A percentile compares a stretch with the other conserved stretches of the same genome.
phyloP scores from a whole-genome alignment of 1,140 invertebrate genomes.

The Pogonomyrmex barbatus region DNA sequence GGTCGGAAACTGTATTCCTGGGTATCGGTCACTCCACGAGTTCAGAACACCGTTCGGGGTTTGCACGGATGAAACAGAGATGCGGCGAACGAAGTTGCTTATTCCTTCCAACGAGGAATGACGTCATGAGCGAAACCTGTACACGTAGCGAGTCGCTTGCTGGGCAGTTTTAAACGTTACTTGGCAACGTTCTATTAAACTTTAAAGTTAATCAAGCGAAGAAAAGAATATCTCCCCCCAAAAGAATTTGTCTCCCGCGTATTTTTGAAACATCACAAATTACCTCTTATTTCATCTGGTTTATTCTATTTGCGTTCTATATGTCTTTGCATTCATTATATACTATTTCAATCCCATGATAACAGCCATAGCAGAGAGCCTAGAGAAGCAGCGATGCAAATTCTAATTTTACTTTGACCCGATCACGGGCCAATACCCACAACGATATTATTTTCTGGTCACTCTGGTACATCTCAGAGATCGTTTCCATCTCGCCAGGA shows the following conservation, averaged over 20 bases:
- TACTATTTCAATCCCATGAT: conserved; percentile 27
- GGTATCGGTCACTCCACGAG: not conserved
- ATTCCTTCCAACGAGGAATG: not conserved
- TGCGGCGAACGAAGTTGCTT: not conserved
- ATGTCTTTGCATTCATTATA: not conserved
- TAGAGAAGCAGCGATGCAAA: conserved; percentile 33
- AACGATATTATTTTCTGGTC: conserved; percentile 58
- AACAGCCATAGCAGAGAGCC: not conserved
- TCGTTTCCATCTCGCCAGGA: conserved; percentile 51
- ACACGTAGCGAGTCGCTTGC: not conserved
- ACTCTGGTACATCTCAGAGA: conserved; percentile 48
- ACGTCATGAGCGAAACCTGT: not conserved
- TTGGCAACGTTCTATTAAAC: too few relatives aligned
- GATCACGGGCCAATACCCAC: conserved; percentile 56
- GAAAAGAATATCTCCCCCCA: not conserved
- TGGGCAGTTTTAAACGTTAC: not conserved
- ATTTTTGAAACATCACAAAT: not conserved
- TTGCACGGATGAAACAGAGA: not conserved
- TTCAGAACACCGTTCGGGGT: not conserved
- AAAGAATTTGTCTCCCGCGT: not conserved
- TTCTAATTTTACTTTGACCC: conserved; percentile 42
- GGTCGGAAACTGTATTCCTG: conserved; percentile 5
- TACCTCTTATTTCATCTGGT: not conserved
- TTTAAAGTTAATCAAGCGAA: not conserved
- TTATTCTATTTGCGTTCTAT: not conserved